phyloP scores from a whole-genome alignment of 2,888 invertebrate species.

The Cybosia mesomella region DNA sequence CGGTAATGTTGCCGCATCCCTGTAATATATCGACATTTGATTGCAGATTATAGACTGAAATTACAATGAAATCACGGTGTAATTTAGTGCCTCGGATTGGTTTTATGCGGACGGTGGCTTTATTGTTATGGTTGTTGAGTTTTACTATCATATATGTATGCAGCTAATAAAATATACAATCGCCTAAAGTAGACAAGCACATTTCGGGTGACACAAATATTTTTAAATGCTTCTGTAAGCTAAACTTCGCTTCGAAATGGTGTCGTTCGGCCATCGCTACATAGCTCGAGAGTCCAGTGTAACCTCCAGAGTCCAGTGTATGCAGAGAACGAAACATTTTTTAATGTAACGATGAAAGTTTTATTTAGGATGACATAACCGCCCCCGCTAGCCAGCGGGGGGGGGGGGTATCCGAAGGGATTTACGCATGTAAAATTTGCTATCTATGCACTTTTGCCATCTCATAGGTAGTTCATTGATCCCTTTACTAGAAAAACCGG shows the following conservation, averaged over 20 bases:
- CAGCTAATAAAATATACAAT: conserved; percentile 18
- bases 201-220: background rate
- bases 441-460: too few species aligned
- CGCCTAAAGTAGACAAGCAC: background rate
- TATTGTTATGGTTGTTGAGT: conserved; percentile 44
- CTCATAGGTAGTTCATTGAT: too few species aligned
- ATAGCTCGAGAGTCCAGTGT: conserved; percentile 17
- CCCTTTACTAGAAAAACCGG: too few species aligned
- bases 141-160: conserved; percentile 28
- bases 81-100: conserved; percentile 53
- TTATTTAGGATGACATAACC: conserved; percentile 18
- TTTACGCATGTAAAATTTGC: too few species aligned
- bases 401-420: too few species aligned
- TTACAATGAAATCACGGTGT: conserved; percentile 55
- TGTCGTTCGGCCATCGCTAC: conserved; percentile 24
- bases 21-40: conserved; percentile 64
- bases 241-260: conserved; percentile 12
- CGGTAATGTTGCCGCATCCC: conserved; percentile 55
- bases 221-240: conserved; percentile 14
- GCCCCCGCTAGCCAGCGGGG: too few species aligned
- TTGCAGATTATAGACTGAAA: conserved; percentile 64
- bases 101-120: conserved; percentile 38
- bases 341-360: conserved; percentile 20
- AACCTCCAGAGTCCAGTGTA: conserved; percentile 22
- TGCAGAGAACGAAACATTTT: conserved; percentile 18